phyloP scores from a whole-genome alignment of 2,888 invertebrate genomes.

The Timema podura region DNA sequence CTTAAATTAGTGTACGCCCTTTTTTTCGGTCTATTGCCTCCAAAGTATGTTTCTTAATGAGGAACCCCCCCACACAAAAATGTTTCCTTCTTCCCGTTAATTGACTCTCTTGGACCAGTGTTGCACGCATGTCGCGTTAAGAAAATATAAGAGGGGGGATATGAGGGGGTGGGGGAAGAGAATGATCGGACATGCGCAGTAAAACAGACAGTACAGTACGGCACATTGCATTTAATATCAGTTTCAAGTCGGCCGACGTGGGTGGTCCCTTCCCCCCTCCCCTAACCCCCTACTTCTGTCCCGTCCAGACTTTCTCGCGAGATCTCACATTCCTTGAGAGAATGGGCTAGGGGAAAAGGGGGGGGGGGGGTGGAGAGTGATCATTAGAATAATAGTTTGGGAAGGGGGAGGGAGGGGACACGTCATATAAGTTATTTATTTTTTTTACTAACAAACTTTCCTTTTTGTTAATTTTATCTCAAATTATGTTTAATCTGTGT shows the following conservation, averaged over 20 bases:
- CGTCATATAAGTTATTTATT: conserved; percentile 1
- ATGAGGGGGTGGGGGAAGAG: no score
- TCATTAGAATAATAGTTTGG: not conserved
- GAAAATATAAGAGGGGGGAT: no score
- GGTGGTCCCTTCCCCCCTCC: conserved; percentile 4
- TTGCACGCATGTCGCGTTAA: no score
- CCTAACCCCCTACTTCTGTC: not conserved
- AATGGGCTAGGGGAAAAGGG: not conserved
- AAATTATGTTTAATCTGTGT: no score
- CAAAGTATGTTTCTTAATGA: no score
- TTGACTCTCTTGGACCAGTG: no score
- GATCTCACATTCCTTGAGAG: not conserved
- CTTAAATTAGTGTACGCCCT: no score
- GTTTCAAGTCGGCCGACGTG: conserved; percentile 13
- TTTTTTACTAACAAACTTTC: not conserved
- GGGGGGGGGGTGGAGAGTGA: not conserved
- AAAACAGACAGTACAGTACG: not conserved
- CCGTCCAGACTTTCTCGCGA: not conserved
- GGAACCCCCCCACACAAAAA: no score
- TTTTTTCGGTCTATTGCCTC: no score
- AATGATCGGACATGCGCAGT: no score
- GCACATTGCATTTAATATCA: conserved; percentile 17
- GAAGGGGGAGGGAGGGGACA: conserved; percentile 2
- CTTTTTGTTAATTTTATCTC: no score
- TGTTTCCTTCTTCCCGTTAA: no score